Base-by-base conservation (phyloP, 2,888 invertebrate genomes). In the Protophormia terraenovae region DNA sequence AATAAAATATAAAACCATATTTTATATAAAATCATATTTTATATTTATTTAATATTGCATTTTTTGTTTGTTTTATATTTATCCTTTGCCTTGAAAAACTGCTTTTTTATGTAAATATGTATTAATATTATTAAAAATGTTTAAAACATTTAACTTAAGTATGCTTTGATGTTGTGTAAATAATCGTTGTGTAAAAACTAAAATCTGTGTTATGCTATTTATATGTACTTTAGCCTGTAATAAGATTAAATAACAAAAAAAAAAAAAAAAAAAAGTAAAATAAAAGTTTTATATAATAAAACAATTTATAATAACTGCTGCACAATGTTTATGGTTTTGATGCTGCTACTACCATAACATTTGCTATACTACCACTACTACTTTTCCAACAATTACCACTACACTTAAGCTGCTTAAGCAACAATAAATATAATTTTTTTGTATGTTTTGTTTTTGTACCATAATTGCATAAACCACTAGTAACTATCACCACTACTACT, bases 161-260 rank as follows among this genome's bases (percentile, higher is more conserved):
- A 80, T 73, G 60, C 75, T 81, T 81, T 81, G 50, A 24, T 76
- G 5, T 73, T 80, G 58, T 62, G 67, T 60, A 69, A 62, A 76
- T 67, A 81, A 66, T 62, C n/a, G 50, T 71, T 77, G 41, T 55
- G 14, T 35, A 32, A 45, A 76, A 53, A 50, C n/a, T n/a, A 10
- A 41, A 66, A 45, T 66, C 12, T 45, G 19, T 45, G 41, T 38
- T 64, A 32, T 79, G 64, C 38, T 55, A 32, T 53, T 62, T 50
- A 10, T 38, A n/a, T 67, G 50, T 71, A 27, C 32, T 35, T 47
- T 60, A 32, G 47, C 41, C 38, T 41, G 53, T 62, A 62, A 79
- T 29, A 73, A 53, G 19, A 66, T 47, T 53, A 62, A 58, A 76
- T 53, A 19, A 62, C 47, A 72, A 72, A n/a, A 58, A 47, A 77